Evolutionary conservation across 2,113 vertebrate genomes (phyloP), one percentile per base, ranked within the genome.

Genomic region (Thinocorus orbignyianus): DNA sequence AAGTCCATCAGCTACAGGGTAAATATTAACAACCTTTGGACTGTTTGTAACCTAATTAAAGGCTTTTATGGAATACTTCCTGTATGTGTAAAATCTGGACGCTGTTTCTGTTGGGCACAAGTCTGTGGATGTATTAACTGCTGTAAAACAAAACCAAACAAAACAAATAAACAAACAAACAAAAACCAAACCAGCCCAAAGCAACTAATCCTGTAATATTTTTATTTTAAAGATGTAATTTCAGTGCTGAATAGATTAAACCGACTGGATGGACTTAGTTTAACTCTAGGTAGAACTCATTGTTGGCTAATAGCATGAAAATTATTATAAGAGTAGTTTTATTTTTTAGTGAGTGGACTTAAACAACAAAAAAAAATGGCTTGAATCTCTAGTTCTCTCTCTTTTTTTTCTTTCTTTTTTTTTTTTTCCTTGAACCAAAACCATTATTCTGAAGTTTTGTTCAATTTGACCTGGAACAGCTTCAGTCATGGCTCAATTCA

Each of bases 21-120:
- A 97, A 89, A 95, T 81, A 95, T 96, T 94, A 96, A 92, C 73
- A 78, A 42, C 41, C 20, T 62, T 66, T 64, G 51, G 33, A 51
- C 46, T 70, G 37, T 76, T 90, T 92, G 57, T 68, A 79, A 76
- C 24, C 25, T 76, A 61, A 88, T 96, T 76, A 93, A 91, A 66
- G 58, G 39, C 20, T 86, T 86, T 90, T 70, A 76, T 42, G n/a
- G 39, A 81, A 35, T 86, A 90, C 71, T 93, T 96, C 82, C 41
- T 35, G 26, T 10, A 1, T 3, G 2, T 42, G 26, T 41, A 55
- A 92, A 95, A 62, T 78, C 33, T 62, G 65, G 44, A 39, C 3
- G 3, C 3, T 64, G 0, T 61, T 93, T 90, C 68, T 80, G 23
- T 39, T 31, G 19, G 9, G 16, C n/a, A 48, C 18, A 66, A 66